Evolutionary conservation across 2,113 vertebrate species (phyloP), one percentile per base, ranked within the genome.

Genomic region (Myxocyprinus asiaticus): DNA sequence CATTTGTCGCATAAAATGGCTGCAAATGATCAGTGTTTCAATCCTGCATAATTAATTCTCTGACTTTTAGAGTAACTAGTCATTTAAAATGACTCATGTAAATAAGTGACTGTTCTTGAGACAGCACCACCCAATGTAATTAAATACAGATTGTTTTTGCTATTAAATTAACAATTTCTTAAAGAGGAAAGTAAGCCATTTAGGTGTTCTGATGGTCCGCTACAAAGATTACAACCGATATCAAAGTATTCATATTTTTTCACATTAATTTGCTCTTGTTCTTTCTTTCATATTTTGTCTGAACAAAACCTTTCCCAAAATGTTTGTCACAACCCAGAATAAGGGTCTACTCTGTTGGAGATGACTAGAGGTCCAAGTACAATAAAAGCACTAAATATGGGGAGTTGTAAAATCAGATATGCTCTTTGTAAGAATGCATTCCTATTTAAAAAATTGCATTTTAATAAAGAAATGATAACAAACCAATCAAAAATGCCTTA

Each of bases 21-120:
- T 4, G 15, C 6, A 12, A 6, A 43, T 42, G 9, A 67, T 50
- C n/a, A 67, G 44, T 9, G n/a, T 68, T 68, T 12, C 51, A 68
- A 68, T 51, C 12, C 15, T 33, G 47, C 66, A 51, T 68, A 68
- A 68, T 68, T 51, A 68, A 68, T 10, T 44, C 63, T 2, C 43
- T 50, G 67, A 33, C 10, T 33, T 68, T 68, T 22, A 68, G 15
- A 33, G n/a, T 68, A 68, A 68, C 51, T 6, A 51, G 9, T 51
- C 12, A 33, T 55, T 56, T 77, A 14, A 67, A 67, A 58, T 67
- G 75, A 68, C 17, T 68, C 66, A 68, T 50, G 15, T n/a, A 66
- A 66, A 44, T 4, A 67, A 67, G 47, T 17, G 51, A 68, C 47
- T 51, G 47, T 68, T 68, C 17, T 51, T 68, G 67, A 68, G 15